Base-by-base conservation (phyloP, 2,888 invertebrate species). In the Sinodicranocentrus sp. region DNA sequence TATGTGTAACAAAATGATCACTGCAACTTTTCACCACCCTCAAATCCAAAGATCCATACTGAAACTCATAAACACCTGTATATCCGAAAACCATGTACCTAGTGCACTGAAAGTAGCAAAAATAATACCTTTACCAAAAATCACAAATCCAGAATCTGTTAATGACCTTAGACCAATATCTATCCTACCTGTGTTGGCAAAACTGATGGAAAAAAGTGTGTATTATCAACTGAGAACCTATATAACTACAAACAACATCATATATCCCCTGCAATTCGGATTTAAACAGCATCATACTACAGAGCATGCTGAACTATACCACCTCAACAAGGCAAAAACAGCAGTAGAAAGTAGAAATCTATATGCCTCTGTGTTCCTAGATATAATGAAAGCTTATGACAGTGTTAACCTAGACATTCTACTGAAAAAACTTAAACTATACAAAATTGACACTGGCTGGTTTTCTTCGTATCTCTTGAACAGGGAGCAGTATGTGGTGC, bases 61-160 rank as follows among this genome's bases (percentile, higher is more conserved):
- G 5, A 6, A n/a, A 48, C 10, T 48, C 10, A 48, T 48, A 48
- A 48, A 25, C 10, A 25, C 0, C 1, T 80, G 2, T 67, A 57
- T 28, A 82, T 75, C 44, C 0, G 1, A 1, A n/a, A 15, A 2
- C 54, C 71, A n/a, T 10, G 77, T 84, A 0, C 84, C 84, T 25
- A 1, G 2, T 5, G 21, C 1, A 0, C 3, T 84, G n/a, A 84
- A 73, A 28, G 0, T 44, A 1, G 73, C 80, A n/a, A 73, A 67
- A 67, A 72, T 84, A 17, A 59, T 84, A 26, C 48, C 82, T n/a
- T 21, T 82, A 13, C 72, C 82, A 1, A 84, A 84, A 77, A 33
- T 15, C 0, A 33, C 21, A 1, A 25, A 43, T 17, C 23, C 59
- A 0, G 44, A 19, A 15, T 23, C 23, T 15, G 39, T 48, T 0